Conservation (phyloP, 53 echinoderm and acorn worm species). For the Pentamera pediparva region DNA sequence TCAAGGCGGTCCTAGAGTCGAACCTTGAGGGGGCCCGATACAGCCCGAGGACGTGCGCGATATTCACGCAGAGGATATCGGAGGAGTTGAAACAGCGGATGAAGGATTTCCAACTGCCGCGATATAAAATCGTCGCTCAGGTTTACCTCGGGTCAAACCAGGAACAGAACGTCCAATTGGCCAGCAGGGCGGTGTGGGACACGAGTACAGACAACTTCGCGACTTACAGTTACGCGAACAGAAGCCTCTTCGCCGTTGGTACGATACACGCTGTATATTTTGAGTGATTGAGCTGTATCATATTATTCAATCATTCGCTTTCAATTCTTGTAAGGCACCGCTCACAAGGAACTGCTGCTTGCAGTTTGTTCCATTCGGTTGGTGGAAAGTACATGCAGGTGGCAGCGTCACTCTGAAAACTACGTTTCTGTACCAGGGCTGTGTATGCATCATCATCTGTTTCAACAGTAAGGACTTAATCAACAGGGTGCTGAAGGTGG, state of each 20-base stretch:
- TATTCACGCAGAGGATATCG: conserved; percentile 76
- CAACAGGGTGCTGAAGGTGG: no score
- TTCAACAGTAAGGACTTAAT: no score
- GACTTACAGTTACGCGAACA: conserved; percentile 53
- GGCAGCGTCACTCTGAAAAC: no score
- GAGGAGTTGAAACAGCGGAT: conserved; percentile 81
- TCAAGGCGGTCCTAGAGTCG: conserved; percentile 52
- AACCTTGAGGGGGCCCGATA: conserved; percentile 68
- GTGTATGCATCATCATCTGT: no score
- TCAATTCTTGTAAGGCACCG: no score
- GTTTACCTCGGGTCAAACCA: conserved; percentile 80
- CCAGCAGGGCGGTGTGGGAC: conserved; percentile 84
- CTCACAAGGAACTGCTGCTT: no score
- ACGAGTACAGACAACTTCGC: conserved; percentile 84
- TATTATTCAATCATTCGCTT: no score
- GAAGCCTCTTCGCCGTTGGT: conserved; percentile 68
- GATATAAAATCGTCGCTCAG: conserved; percentile 82
- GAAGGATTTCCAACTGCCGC: conserved; percentile 78
- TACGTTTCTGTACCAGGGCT: no score
- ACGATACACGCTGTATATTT: conserved; percentile 77
- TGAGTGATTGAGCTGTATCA: no score
- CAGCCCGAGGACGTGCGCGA: conserved; percentile 67
- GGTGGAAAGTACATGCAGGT: no score
- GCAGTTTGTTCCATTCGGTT: no score
- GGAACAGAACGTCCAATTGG: conserved; percentile 83